A percentile compares a stretch with the other conserved stretches of the same genome.
Conservation (phyloP, 2,797 vertebrate genomes). For the Tamandua tetradactyla region DNA sequence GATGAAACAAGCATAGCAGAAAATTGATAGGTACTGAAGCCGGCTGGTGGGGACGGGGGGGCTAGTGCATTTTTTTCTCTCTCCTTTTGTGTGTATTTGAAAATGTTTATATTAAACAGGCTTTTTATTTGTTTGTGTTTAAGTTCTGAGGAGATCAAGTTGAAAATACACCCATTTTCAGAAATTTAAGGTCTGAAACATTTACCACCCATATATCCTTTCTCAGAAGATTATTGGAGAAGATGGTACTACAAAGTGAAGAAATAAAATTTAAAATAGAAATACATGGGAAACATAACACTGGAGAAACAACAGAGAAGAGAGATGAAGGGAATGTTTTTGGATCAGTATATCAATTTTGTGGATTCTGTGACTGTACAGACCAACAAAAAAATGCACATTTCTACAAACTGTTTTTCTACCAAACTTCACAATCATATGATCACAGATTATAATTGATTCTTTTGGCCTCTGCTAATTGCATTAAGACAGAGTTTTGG, state of each 20-base stretch:
- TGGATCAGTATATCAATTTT: neutral
- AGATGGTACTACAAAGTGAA: neutral
- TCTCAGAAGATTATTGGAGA: neutral
- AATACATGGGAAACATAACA: neutral
- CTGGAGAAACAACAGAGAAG: neutral
- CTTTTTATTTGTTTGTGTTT: neutral
- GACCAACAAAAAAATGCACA: neutral
- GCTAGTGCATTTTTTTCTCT: neutral
- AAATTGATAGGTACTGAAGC: neutral
- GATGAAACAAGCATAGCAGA: neutral
- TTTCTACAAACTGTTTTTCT: neutral
- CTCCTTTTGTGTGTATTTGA: neutral
- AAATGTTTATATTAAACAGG: neutral
- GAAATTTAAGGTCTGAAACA: neutral
- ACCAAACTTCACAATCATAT: neutral
- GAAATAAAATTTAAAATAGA: neutral
- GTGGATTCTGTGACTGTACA: neutral
- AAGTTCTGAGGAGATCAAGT: neutral
- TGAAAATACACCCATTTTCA: neutral
- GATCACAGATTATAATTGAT: neutral
- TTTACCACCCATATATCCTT: neutral
- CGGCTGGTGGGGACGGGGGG: neutral
- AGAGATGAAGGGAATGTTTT: neutral
- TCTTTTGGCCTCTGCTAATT: neutral
- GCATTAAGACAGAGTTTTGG: neutral